Conservation (phyloP, 2,797 vertebrate genomes). For the Cossypha caffra region DNA sequence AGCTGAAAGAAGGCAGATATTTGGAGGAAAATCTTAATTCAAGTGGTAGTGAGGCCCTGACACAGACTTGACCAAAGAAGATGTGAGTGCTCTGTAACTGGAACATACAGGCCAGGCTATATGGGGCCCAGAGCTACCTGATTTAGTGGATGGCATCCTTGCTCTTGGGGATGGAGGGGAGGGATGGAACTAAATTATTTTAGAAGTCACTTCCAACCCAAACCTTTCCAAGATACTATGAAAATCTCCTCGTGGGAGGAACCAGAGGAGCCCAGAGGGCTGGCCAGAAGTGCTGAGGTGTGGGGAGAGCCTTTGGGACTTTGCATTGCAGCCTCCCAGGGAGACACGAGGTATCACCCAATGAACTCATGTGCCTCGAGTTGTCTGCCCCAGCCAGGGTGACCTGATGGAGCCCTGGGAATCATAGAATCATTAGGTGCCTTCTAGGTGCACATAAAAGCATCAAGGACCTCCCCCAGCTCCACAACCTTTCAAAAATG, state of each 20-base stretch:
- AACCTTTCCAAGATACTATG: neutral
- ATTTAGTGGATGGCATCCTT: neutral
- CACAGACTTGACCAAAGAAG: neutral
- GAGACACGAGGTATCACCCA: fast-evolving
- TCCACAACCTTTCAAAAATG: neutral
- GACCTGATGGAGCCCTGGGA: neutral
- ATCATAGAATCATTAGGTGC: neutral
- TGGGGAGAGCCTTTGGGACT: neutral
- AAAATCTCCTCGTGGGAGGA: neutral
- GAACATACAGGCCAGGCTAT: neutral
- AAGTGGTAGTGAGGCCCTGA: neutral
- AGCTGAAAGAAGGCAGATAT: neutral
- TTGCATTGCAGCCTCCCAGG: neutral
- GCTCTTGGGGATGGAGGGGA: neutral
- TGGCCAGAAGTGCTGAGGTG: neutral
- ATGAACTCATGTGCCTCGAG: neutral
- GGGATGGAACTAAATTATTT: neutral
- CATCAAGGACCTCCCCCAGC: neutral
- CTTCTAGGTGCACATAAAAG: neutral
- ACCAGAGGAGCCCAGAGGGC: neutral
- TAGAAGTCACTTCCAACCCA: neutral
- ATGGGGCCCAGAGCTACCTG: neutral
- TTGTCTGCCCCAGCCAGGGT: neutral
- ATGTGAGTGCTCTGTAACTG: neutral
- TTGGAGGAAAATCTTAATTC: neutral